These are phyloP conservation scores for Pandemis cinnamomeana DNA, from an alignment of 2,888 invertebrate genomes.

Conservation along the genomic window DNA sequence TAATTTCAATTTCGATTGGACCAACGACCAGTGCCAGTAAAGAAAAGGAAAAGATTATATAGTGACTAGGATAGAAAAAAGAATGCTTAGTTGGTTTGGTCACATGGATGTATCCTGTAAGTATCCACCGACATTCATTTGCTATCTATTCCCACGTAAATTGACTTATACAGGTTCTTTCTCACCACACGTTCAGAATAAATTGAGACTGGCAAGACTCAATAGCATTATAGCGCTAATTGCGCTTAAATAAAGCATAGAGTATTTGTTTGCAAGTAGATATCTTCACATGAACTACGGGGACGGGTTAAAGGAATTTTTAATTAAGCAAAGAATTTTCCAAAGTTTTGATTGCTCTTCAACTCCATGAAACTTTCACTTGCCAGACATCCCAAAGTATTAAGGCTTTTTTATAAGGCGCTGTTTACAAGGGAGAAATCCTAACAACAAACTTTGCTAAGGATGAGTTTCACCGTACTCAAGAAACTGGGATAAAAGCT, in stretches of 20 bases:
- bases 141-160: too few species aligned
- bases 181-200: too few species aligned
- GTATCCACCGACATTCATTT: too few species aligned
- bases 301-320: slow-evolving; percentile 49
- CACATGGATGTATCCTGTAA: too few species aligned
- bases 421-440: slow-evolving; percentile 62
- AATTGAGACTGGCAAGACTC: too few species aligned
- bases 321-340: slow-evolving; percentile 69
- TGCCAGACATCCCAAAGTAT: slow-evolving; percentile 56
- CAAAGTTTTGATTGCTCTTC: slow-evolving; percentile 65
- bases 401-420: slow-evolving; percentile 65
- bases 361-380: slow-evolving; percentile 64
- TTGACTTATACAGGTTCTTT: too few species aligned
- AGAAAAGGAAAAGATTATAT: too few species aligned
- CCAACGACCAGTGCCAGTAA: too few species aligned
- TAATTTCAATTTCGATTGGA: too few species aligned
- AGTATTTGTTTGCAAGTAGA: slow-evolving; percentile 9
- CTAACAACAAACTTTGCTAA: slow-evolving; percentile 57
- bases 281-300: slow-evolving; percentile 22
- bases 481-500: slow-evolving; percentile 38
- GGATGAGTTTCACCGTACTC: slow-evolving; percentile 19
- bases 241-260: neutral
- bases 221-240: too few species aligned
- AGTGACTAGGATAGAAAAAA: too few species aligned
- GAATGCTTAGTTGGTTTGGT: too few species aligned